Percentiles rank a stretch among this genome's conserved stretches.
phyloP scores from a whole-genome alignment of 37 sponge, comb jelly and placozoan genomes.

The Haliclona indistincta region DNA sequence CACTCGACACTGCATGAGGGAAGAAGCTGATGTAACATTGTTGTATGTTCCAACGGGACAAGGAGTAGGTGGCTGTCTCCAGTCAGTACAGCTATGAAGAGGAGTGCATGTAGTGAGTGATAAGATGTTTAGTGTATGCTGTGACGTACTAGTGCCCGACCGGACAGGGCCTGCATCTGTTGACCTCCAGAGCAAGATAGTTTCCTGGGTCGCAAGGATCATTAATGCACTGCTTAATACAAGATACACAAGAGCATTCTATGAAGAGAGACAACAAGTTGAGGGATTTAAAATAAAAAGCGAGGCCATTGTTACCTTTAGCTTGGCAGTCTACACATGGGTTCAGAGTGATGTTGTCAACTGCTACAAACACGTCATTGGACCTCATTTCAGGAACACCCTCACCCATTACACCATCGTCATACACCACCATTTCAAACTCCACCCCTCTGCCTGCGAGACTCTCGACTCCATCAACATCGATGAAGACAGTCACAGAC shows the following conservation, averaged over 20 bases:
- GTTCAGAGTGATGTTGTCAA: slow-evolving; percentile 51
- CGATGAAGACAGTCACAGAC: slow-evolving; percentile 22
- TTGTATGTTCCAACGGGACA: slow-evolving; percentile 56
- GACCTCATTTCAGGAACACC: not conserved
- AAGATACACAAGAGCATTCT: slow-evolving; percentile 39
- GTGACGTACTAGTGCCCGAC: slow-evolving; percentile 55
- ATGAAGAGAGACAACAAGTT: not conserved
- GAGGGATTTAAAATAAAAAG: not conserved
- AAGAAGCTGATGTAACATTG: not conserved
- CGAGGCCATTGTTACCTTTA: slow-evolving; percentile 11
- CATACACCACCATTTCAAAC: slow-evolving; percentile 5
- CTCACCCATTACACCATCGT: not conserved
- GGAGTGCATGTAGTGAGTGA: not conserved
- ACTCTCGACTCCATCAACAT: slow-evolving; percentile 3
- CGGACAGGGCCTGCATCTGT: slow-evolving; percentile 40
- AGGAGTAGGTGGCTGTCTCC: slow-evolving; percentile 30
- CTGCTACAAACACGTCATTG: not conserved
- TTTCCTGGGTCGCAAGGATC: slow-evolving; percentile 29
- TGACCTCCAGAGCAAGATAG: slow-evolving; percentile 32
- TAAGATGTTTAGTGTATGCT: not conserved
- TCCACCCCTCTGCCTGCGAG: not conserved
- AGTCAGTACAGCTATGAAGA: slow-evolving; percentile 45
- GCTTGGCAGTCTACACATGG: slow-evolving; percentile 52
- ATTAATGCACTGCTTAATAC: slow-evolving; percentile 26
- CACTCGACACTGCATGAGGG: slow-evolving; percentile 22